Evolutionary conservation across 1,140 invertebrate species (phyloP).

Genomic region (Platorchestia sp.): DNA sequence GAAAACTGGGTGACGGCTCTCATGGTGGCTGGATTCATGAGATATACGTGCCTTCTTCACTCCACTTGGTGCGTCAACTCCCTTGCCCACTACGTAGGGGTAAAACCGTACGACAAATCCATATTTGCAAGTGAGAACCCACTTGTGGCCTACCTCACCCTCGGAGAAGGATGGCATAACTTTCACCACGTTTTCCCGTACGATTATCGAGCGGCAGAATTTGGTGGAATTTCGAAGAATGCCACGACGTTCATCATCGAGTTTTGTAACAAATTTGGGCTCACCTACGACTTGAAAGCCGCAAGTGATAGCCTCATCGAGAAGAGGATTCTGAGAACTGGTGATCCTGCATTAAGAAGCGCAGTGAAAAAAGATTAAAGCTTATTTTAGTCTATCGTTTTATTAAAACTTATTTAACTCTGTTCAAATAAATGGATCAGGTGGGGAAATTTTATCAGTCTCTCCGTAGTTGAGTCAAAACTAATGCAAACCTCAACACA

Average conservation of each 20-base stretch:
- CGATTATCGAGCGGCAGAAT: slow-evolving; percentile 82
- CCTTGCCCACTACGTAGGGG: slow-evolving; percentile 92
- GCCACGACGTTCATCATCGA: slow-evolving; percentile 85
- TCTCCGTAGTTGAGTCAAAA: too few species aligned
- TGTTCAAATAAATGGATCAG: too few species aligned
- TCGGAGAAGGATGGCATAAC: slow-evolving; percentile 81
- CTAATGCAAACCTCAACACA: too few species aligned
- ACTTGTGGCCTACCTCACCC: slow-evolving; percentile 72
- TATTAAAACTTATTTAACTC: too few species aligned
- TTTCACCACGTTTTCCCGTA: slow-evolving; percentile 87
- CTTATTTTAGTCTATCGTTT: not conserved
- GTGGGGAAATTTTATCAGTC: too few species aligned
- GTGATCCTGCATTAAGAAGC: slow-evolving; percentile 73
- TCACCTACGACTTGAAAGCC: slow-evolving; percentile 81
- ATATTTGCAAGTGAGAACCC: slow-evolving; percentile 75
- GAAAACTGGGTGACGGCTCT: slow-evolving; percentile 86
- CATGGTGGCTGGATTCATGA: slow-evolving; percentile 85
- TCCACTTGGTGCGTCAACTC: slow-evolving; percentile 97
- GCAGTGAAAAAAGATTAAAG: not conserved
- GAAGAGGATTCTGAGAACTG: slow-evolving; percentile 76
- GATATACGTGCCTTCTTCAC: slow-evolving; percentile 90
- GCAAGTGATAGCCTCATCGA: slow-evolving; percentile 76
- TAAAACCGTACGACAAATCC: slow-evolving; percentile 89
- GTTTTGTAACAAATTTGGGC: slow-evolving; percentile 81
- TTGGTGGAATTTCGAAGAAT: slow-evolving; percentile 71